phyloP scores from a whole-genome alignment of 2,888 invertebrate species.

The Cremastinae sp. region DNA sequence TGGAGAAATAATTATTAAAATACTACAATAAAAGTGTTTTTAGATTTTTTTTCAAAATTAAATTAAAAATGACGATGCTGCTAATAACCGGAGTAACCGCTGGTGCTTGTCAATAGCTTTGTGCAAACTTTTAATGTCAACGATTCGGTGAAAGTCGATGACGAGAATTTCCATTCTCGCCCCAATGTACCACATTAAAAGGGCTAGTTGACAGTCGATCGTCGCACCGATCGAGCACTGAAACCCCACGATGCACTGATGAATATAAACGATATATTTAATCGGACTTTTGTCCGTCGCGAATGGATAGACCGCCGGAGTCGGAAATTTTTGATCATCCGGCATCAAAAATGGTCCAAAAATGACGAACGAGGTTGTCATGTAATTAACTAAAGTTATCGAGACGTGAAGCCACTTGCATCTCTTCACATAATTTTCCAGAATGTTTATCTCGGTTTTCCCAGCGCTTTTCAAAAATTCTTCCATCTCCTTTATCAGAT shows the following conservation, averaged over 20 bases:
- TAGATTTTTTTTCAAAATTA: neutral
- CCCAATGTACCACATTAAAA: constrained; percentile 66
- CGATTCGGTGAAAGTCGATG: constrained; percentile 24
- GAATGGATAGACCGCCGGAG: constrained; percentile 62
- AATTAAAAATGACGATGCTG: neutral
- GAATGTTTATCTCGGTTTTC: constrained; percentile 33
- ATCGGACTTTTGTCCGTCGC: constrained; percentile 41
- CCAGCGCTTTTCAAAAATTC: constrained; percentile 60
- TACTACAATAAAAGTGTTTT: neutral
- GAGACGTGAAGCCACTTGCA: constrained; percentile 54
- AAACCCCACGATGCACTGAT: constrained; percentile 58
- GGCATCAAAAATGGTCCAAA: constrained; percentile 61
- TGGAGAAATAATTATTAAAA: constrained; percentile 3
- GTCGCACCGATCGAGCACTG: constrained; percentile 60
- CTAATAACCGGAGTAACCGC: constrained; percentile 45
- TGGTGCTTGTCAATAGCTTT: constrained; percentile 50
- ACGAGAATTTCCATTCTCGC: constrained; percentile 65
- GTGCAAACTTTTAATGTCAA: constrained; percentile 20
- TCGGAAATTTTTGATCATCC: constrained; percentile 55
- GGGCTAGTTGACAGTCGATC: constrained; percentile 65
- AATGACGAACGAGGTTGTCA: constrained; percentile 60
- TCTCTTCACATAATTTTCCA: constrained; percentile 63
- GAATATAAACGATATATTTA: constrained; percentile 54
- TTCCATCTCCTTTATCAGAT: constrained; percentile 60
- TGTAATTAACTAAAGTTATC: constrained; percentile 57